These are phyloP conservation scores for Philhelius pedissequus DNA, from an alignment of 2,888 invertebrate species.

Conservation along the genomic window DNA sequence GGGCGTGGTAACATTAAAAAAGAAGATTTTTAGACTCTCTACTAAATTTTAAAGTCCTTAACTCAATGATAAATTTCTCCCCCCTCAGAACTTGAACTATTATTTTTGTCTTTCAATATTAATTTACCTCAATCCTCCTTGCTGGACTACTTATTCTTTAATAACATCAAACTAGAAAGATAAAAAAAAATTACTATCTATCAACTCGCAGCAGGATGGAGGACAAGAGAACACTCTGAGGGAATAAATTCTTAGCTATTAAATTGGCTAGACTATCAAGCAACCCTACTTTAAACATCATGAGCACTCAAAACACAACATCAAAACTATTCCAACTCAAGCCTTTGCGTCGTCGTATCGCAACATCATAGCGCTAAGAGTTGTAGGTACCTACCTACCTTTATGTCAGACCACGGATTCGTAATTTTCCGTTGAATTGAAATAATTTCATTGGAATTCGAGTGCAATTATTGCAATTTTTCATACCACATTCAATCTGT, in stretches of 20 bases:
- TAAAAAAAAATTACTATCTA: neutral
- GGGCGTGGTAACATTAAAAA: too few relatives aligned
- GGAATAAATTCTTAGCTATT: slow-evolving; percentile 1
- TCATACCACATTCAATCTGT: slow-evolving; percentile 52
- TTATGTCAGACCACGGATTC: slow-evolving; percentile 33
- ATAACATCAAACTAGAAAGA: neutral
- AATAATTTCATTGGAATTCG: slow-evolving; percentile 66
- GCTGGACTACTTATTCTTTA: neutral
- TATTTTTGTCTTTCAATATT: neutral
- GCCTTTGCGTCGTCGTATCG: too few relatives aligned
- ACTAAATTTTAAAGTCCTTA: too few relatives aligned
- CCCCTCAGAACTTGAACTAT: too few relatives aligned
- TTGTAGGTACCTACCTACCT: neutral
- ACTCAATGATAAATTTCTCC: too few relatives aligned
- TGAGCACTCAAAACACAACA: slow-evolving; percentile 3
- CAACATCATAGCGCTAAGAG: neutral
- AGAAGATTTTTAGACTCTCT: too few relatives aligned
- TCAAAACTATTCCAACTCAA: neutral
- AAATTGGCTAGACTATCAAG: neutral
- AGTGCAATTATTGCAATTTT: slow-evolving; percentile 66
- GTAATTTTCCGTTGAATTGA: slow-evolving; percentile 60
- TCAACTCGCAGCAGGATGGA: neutral
- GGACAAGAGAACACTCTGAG: neutral
- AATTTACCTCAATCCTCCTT: neutral
- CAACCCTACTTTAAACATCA: neutral